Percentiles rank a stretch among this genome's conserved stretches.
These are phyloP conservation scores for Chanos chanos DNA, from an alignment of 2,797 vertebrate genomes.

Conservation along the genomic window DNA sequence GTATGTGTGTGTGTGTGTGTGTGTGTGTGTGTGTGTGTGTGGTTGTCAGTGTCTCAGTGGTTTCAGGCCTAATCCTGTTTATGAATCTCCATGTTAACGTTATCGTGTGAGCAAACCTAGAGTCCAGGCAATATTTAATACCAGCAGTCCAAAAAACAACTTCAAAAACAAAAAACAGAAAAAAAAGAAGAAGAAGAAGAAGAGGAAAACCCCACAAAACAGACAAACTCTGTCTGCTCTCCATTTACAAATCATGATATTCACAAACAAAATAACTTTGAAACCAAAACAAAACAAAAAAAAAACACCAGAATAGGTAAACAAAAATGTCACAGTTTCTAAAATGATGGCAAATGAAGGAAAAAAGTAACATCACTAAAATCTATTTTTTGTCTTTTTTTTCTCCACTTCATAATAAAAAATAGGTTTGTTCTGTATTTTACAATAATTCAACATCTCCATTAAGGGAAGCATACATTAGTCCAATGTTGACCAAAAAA, in stretches of 20 bases:
- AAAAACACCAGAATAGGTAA: constrained; percentile 38
- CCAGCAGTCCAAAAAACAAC: constrained; percentile 26
- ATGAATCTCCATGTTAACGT: constrained; percentile 22
- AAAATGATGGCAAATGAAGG: constrained; percentile 71
- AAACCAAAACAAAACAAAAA: constrained; percentile 59
- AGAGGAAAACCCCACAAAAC: constrained; percentile 51
- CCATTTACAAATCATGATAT: constrained; percentile 56
- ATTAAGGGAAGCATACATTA: constrained; percentile 87
- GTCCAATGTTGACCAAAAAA: constrained; percentile 84
- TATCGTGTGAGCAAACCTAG: constrained; percentile 16
- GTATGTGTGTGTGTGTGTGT: constrained; percentile 49
- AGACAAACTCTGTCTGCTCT: constrained; percentile 51
- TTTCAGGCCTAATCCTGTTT: constrained; percentile 17
- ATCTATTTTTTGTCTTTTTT: constrained; percentile 74
- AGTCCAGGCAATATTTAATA: constrained; percentile 18
- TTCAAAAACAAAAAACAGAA: neutral
- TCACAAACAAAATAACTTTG: constrained; percentile 56
- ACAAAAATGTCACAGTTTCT: constrained; percentile 65
- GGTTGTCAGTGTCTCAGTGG: neutral
- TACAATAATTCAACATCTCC: constrained; percentile 99
- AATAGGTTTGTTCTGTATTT: constrained; percentile 99
- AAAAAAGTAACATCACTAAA: constrained; percentile 70
- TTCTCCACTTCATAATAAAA: constrained; percentile 92
- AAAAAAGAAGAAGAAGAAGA: constrained; percentile 7
- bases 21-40: constrained; percentile 12